A percentile compares a stretch with the other conserved stretches of the same genome.
Evolutionary conservation across 2,113 vertebrate genomes (phyloP).

Genomic region (Plecturocebus donacophilus): DNA sequence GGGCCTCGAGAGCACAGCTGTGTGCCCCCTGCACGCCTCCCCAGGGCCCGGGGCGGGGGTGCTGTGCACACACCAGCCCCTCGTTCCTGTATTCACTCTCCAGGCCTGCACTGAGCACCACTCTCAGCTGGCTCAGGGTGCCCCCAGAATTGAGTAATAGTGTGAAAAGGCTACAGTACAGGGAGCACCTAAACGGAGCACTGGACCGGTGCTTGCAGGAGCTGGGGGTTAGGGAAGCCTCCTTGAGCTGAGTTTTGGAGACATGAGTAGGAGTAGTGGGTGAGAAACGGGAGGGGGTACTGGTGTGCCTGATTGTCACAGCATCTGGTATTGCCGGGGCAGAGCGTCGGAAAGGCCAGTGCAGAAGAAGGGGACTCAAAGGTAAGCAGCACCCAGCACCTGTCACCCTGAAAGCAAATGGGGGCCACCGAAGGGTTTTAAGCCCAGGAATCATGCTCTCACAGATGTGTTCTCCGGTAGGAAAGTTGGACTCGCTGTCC

Average conservation of each 20-base stretch:
- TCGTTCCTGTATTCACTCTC: not conserved
- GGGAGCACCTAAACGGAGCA: not conserved
- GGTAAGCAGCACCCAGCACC: not conserved
- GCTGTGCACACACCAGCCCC: not conserved
- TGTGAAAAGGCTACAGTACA: not conserved
- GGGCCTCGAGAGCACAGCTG: not conserved
- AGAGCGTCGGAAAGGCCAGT: rapidly evolving
- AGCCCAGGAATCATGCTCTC: not conserved
- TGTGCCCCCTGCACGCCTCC: too few species aligned
- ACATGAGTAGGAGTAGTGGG: not conserved
- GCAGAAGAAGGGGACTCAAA: not conserved
- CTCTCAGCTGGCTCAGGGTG: not conserved
- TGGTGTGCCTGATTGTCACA: not conserved
- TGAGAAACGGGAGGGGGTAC: not conserved
- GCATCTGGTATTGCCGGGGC: not conserved
- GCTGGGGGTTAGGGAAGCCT: not conserved
- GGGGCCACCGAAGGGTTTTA: rapidly evolving
- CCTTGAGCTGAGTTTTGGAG: not conserved
- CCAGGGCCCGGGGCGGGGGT: not conserved
- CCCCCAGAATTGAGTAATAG: not conserved
- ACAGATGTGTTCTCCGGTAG: not conserved
- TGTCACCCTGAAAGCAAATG: not conserved
- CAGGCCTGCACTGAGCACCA: not conserved
- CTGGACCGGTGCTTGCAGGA: too few species aligned
- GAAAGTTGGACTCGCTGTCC: not conserved